These are phyloP conservation scores for Pteropus rufus DNA, from an alignment of 2,797 vertebrate species.

Conservation along the genomic window DNA sequence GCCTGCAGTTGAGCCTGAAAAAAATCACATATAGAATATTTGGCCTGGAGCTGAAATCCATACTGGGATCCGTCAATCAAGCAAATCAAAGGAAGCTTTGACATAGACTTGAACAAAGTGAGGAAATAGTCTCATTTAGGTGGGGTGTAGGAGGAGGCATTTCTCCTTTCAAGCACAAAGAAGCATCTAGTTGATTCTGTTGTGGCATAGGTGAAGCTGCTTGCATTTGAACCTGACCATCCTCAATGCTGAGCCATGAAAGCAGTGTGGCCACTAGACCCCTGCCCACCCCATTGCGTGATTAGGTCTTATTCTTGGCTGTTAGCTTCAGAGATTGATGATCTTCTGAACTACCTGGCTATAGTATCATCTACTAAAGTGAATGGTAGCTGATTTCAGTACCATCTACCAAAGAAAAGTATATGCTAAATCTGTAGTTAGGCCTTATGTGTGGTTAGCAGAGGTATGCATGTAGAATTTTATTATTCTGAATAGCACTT, in stretches of 20 bases:
- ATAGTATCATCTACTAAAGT: not conserved
- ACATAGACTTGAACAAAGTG: not conserved
- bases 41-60: not conserved
- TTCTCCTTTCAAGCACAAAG: not conserved
- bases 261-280: not conserved
- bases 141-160: too few relatives aligned
- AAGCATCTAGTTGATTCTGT: not conserved
- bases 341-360: not conserved
- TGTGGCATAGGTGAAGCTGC: not conserved
- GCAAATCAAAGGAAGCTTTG: not conserved
- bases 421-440: not conserved
- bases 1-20: not conserved
- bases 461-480: not conserved
- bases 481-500: not conserved
- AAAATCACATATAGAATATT: not conserved
- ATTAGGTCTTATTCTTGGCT: not conserved
- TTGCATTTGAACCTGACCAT: not conserved
- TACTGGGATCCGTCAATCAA: not conserved
- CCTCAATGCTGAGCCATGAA: not conserved
- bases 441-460: not conserved
- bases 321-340: not conserved
- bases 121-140: not conserved
- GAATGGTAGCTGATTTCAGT: not conserved
- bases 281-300: accelerated
- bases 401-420: not conserved